Conservation (phyloP, 2,797 vertebrate species). For the Chaetophractus vellerosus region DNA sequence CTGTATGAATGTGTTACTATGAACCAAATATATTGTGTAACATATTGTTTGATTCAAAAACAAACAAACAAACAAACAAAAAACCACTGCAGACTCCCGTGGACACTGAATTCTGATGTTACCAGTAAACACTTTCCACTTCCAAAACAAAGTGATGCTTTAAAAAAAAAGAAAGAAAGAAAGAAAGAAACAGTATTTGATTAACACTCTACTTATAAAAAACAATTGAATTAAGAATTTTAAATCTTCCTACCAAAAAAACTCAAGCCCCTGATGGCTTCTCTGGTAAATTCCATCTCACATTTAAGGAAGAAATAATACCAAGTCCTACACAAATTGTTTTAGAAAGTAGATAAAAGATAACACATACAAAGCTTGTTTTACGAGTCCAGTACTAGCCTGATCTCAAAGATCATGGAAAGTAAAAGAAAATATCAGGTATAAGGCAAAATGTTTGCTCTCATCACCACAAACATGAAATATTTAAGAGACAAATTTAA, state of each 20-base stretch:
- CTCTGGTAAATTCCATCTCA: background rate
- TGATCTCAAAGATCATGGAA: background rate
- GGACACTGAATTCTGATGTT: no score
- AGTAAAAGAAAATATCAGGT: background rate
- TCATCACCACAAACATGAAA: background rate
- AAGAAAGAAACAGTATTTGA: background rate
- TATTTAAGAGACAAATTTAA: background rate
- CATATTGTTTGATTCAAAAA: no score
- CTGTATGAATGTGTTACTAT: no score
- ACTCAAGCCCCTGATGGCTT: background rate
- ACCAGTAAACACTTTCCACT: no score
- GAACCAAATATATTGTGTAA: no score
- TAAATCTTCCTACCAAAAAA: slow-evolving; percentile 10
- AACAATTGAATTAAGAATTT: slow-evolving; percentile 7
- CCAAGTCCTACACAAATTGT: background rate
- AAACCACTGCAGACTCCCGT: no score
- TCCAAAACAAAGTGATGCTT: no score
- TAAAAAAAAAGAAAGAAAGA: no score
- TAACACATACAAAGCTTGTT: background rate
- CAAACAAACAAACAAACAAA: no score
- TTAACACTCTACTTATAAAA: background rate
- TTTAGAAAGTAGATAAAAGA: slow-evolving; percentile 26
- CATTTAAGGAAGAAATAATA: background rate
- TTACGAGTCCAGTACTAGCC: background rate
- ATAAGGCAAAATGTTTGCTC: background rate